Base-by-base conservation (phyloP, 2,797 vertebrate species). In the Danio albolineatus region DNA sequence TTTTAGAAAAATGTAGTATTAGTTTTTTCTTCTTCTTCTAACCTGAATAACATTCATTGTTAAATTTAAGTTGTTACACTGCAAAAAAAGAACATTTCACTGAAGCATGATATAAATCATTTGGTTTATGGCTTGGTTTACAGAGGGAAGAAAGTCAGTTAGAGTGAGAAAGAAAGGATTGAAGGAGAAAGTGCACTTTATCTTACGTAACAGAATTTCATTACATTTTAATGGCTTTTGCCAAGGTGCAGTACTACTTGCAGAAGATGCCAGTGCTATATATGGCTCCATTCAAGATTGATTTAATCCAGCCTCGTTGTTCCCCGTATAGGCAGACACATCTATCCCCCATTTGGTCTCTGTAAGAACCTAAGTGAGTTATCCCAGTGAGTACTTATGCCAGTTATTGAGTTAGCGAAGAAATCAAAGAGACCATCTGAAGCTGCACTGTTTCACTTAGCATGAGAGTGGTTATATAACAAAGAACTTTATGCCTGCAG, bases 401-500 rank as follows among this genome's bases (percentile, higher is more conserved):
- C 70, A 86, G 87, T 90, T 91, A 92, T 89, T 86, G 87, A 65
- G 80, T 75, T 79, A 76, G 10, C 51, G 54, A 75, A 64, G 75
- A 81, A 78, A 73, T 49, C 44, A 53, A 36, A 3, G 62, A 70
- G 79, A 49, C 75, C 56, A 49, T 60, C 56, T 56, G 60, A 69
- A 28, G 73, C 73, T 65, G 60, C 17, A 19, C 46, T 8, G 48
- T 56, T 57, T 76, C 79, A 77, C 36, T 73, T 64, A 64, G 67
- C 10, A 46, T 51, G 41, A 69, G 9, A 74, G 17, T 38, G 65
- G 71, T 69, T 56, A 69, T 19, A 39, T 59, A 74, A 59, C 53
- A 46, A 10, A 57, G 7, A 61, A 57, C 6, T 16, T 64, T 6
- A 36, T 17, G 48, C 46, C 16, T n/a, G 36, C 48, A 10, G 48